Conservation (phyloP, 1,140 invertebrate species). For the Solenopsis invicta region DNA sequence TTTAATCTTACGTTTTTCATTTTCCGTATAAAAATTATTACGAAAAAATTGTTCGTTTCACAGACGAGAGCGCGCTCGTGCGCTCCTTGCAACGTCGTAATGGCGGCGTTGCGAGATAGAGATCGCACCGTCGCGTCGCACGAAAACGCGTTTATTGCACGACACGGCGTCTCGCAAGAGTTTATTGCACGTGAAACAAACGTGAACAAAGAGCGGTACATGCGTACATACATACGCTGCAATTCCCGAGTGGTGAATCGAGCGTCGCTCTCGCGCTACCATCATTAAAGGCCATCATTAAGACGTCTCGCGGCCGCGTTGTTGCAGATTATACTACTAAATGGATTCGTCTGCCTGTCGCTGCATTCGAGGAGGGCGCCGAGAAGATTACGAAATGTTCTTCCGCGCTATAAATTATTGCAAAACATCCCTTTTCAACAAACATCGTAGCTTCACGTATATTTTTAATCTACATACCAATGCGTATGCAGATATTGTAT, state of each 20-base stretch:
- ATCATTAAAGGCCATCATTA: slow-evolving; percentile 50
- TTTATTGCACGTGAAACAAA: slow-evolving; percentile 36
- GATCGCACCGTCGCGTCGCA: slow-evolving; percentile 29
- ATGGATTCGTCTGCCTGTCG: neutral
- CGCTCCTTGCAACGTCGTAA: slow-evolving; percentile 11
- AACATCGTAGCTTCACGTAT: neutral
- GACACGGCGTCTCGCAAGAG: neutral
- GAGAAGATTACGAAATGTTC: neutral
- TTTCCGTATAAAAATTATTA: slow-evolving; percentile 22
- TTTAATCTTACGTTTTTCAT: neutral
- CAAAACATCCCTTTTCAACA: neutral
- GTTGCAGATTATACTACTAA: slow-evolving; percentile 21
- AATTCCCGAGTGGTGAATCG: neutral
- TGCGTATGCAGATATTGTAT: neutral
- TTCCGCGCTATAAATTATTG: neutral
- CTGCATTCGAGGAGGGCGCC: neutral
- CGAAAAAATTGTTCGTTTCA: slow-evolving; percentile 24
- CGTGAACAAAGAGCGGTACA: neutral
- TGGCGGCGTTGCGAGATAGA: neutral
- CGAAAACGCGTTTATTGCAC: slow-evolving; percentile 37
- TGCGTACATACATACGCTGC: neutral
- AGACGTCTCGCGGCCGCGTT: slow-evolving; percentile 23
- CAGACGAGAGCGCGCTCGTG: neutral
- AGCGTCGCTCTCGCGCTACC: neutral
- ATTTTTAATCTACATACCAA: neutral